Evolutionary conservation across 2,113 vertebrate genomes (phyloP).

Genomic region (Lepus americanus): DNA sequence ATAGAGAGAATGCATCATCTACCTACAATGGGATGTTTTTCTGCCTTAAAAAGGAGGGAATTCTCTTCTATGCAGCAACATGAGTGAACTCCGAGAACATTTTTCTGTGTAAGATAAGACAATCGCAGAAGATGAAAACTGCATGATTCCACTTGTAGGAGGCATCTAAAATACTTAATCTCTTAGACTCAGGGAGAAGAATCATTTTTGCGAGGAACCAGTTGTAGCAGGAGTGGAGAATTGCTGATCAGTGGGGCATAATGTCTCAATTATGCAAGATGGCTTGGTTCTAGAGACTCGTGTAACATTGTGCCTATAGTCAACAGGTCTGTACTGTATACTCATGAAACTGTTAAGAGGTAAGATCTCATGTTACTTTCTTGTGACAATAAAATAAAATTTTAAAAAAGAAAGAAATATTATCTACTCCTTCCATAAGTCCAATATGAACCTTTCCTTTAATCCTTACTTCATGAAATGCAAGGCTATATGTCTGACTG

Average conservation of each 20-base stretch:
- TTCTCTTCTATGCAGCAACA: background rate
- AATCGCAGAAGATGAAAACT: background rate
- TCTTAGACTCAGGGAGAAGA: background rate
- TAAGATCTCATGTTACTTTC: background rate
- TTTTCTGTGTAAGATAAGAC: background rate
- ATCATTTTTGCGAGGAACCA: background rate
- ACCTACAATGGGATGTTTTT: background rate
- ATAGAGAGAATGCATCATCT: background rate
- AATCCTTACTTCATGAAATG: background rate
- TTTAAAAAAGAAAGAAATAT: background rate
- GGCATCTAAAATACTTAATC: background rate
- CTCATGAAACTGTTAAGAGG: background rate
- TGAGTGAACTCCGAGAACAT: background rate
- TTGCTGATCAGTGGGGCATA: background rate
- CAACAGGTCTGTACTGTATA: background rate
- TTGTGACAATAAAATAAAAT: background rate
- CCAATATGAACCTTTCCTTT: background rate
- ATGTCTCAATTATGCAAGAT: background rate
- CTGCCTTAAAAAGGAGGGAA: background rate
- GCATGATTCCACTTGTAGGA: background rate
- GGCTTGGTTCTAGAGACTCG: background rate
- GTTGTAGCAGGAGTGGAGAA: too few relatives aligned
- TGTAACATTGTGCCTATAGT: background rate
- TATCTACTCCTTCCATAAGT: background rate
- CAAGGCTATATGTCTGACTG: background rate